These are phyloP conservation scores for Sipha maydis DNA, from an alignment of 2,888 invertebrate species.

Conservation along the genomic window DNA sequence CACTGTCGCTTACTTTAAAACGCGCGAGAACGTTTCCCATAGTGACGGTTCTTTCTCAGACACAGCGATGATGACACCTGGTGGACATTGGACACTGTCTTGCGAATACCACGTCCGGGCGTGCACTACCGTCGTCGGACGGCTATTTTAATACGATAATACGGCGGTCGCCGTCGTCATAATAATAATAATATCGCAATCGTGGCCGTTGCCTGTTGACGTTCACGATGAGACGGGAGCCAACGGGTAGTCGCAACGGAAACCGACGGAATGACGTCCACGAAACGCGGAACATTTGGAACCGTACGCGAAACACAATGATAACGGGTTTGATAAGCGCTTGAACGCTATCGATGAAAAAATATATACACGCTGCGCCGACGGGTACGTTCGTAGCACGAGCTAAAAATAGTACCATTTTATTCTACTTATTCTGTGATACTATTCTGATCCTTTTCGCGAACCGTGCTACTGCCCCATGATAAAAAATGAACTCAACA, in stretches of 20 bases:
- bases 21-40: constrained; percentile 62
- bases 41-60: background rate
- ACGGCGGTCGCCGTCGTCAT: background rate
- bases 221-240: background rate
- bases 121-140: background rate
- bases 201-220: background rate
- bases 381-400: no score
- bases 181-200: background rate
- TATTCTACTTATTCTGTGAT: no score
- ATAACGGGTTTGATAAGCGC: background rate
- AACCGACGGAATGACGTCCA: constrained; percentile 16
- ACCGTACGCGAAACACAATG: background rate
- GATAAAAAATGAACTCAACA: no score
- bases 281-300: constrained; percentile 19
- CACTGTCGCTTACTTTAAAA: constrained; percentile 60
- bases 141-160: constrained; percentile 16
- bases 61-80: background rate
- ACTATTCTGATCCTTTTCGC: no score
- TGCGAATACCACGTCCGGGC: background rate
- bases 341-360: background rate
- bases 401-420: no score
- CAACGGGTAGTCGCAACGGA: background rate
- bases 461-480: no score
- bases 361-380: no score
- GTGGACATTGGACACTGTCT: constrained; percentile 30